A percentile compares a stretch with the other conserved stretches of the same genome.
Evolutionary conservation across 2,888 invertebrate species (phyloP).

Genomic region (Cerastis leucographa): DNA sequence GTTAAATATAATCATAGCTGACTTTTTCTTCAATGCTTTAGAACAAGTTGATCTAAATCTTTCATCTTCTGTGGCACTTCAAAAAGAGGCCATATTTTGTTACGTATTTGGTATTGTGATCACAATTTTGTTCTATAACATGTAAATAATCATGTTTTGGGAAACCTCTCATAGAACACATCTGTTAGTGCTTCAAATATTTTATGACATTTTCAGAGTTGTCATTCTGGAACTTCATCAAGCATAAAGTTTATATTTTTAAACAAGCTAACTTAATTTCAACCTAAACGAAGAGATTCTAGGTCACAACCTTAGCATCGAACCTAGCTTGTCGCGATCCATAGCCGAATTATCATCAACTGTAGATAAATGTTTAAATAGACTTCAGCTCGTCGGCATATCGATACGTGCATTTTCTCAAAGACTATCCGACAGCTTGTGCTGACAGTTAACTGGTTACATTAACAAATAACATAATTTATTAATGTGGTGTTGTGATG

Average conservation of each 20-base stretch:
- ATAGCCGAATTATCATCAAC: background rate
- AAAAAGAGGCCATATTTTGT: background rate
- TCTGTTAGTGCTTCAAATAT: too few relatives aligned
- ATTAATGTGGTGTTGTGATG: slow-evolving; percentile 12
- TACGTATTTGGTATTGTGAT: background rate
- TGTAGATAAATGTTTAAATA: background rate
- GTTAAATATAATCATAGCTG: background rate
- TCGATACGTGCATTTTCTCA: background rate
- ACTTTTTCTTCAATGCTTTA: background rate
- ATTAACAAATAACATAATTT: slow-evolving; percentile 29
- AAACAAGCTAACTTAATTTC: too few relatives aligned
- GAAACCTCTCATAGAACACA: too few relatives aligned
- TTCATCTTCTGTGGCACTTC: background rate
- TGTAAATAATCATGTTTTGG: background rate
- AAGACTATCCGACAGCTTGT: background rate
- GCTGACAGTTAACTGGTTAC: slow-evolving; percentile 17
- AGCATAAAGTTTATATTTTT: too few relatives aligned
- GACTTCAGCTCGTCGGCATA: background rate
- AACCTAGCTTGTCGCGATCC: too few relatives aligned
- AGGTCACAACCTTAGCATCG: too few relatives aligned
- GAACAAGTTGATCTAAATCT: background rate
- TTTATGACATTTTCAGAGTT: too few relatives aligned
- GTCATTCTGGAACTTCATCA: too few relatives aligned
- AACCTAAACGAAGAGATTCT: too few relatives aligned
- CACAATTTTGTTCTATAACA: background rate